Evolutionary conservation across 2,888 invertebrate genomes (phyloP), one percentile per base, ranked within the genome.

Genomic region (Laothoe populi): DNA sequence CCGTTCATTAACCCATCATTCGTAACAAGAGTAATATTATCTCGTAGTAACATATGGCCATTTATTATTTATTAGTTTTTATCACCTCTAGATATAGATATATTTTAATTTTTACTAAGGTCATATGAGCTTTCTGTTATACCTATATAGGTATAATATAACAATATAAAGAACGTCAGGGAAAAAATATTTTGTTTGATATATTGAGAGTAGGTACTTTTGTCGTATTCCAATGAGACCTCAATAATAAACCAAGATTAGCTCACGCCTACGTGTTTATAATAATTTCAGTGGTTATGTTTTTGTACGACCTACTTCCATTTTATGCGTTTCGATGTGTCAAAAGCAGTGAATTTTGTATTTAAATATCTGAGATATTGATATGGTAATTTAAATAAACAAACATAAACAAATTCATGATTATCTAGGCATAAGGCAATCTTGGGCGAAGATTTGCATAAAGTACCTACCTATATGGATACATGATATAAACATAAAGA

Each of bases 381-480:
- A 31, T 44, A 61, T 61, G 53, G 42, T 44, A 57, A 61, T 61
- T 40, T 53, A 57, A 61, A 53, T 53, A 42, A 42, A 61, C 42
- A 53, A 49, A 42, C 49, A 61, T 53, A 53, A 61, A 61, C 23
- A 26, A 40, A 42, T n/a, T 61, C 59, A 45, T 59, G 31, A 45
- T 45, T 45, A 59, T 59, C 44, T 59, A 19, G 0, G 26, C 59
- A 31, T 59, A 59, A 45, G 26, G 45, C 35, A 31, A 59, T 45
- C 26, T 59, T 45, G 13, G 45, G 0, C 45, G 59, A 45, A 26
- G 45, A 59, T 59, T 59, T 59, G 45, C 45, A 59, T 59, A 58
- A 58, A 42, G 16, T 58, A 58, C 42, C 16, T n/a, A 13, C 58
- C n/a, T 42, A 42, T 16, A 40, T 13, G 16, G 8, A 16, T n/a